Conservation (phyloP, 2,797 vertebrate species). For the Leptoclinus maculatus region DNA sequence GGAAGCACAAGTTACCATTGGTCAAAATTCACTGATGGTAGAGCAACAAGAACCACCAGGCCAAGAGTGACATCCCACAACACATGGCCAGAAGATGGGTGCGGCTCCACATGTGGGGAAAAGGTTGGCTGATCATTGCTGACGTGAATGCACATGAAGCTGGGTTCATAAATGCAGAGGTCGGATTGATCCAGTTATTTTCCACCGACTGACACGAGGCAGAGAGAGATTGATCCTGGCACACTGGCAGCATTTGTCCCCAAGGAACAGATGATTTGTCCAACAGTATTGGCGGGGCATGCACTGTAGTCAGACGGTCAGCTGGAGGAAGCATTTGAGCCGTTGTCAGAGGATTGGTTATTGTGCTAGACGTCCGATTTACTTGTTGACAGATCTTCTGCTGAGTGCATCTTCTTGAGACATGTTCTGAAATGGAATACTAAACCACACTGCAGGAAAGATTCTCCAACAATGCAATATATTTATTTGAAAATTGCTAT, state of each 20-base stretch:
- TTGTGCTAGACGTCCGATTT: slow-evolving; percentile 3
- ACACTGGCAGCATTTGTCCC: slow-evolving; percentile 55
- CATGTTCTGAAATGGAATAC: slow-evolving; percentile 18
- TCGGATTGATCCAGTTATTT: slow-evolving; percentile 41
- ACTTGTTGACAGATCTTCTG: slow-evolving; percentile 14
- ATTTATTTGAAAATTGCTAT: background rate
- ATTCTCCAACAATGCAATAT: background rate
- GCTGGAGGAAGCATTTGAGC: slow-evolving; percentile 25
- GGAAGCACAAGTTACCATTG: slow-evolving; percentile 9
- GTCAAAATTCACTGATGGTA: background rate
- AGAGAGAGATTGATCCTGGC: slow-evolving; percentile 46
- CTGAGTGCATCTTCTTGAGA: slow-evolving; percentile 2
- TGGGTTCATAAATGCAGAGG: slow-evolving; percentile 12
- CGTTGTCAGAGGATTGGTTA: slow-evolving; percentile 10
- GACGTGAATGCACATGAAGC: slow-evolving; percentile 6
- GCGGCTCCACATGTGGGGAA: background rate
- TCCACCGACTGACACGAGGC: slow-evolving; percentile 42
- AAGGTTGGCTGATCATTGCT: background rate
- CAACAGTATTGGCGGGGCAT: slow-evolving; percentile 30
- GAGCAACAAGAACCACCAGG: slow-evolving; percentile 1
- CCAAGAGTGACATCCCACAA: slow-evolving; percentile 4
- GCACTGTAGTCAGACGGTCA: slow-evolving; percentile 17
- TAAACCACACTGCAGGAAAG: background rate
- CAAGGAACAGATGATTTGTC: slow-evolving; percentile 49
- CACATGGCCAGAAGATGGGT: background rate